These are phyloP conservation scores for Alaudala cheleensis DNA, from an alignment of 2,113 vertebrate genomes.

Conservation along the genomic window DNA sequence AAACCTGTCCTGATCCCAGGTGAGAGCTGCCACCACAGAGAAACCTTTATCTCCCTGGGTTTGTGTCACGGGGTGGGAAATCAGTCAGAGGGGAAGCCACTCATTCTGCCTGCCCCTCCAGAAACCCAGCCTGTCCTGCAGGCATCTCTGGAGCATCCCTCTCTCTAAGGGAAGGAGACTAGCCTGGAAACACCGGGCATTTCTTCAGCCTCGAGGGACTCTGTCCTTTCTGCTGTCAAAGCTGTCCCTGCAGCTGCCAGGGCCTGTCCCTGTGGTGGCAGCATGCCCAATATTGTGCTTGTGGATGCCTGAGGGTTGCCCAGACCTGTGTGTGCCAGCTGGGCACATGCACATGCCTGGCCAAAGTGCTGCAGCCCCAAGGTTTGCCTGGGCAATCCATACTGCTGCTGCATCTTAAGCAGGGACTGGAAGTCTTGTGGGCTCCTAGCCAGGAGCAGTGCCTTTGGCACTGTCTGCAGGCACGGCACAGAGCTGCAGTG, in stretches of 20 bases:
- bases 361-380: fast-evolving
- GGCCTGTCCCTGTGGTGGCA: not conserved
- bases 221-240: not conserved
- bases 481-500: fast-evolving
- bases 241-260: not conserved
- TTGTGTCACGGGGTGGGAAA: fast-evolving
- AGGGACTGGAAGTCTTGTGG: not conserved
- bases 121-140: not conserved
- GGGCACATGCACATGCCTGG: not conserved
- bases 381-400: not conserved
- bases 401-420: not conserved
- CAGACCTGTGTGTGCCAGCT: fast-evolving
- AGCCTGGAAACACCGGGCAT: not conserved
- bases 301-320: not conserved
- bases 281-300: fast-evolving
- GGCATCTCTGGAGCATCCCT: not conserved
- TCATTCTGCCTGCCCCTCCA: not conserved
- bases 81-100: not conserved
- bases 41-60: not conserved
- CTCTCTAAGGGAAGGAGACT: not conserved
- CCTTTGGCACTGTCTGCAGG: not conserved
- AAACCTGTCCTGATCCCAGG: not conserved
- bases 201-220: not conserved
- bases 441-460: not conserved
- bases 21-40: not conserved